Evolutionary conservation across 2,113 vertebrate genomes (phyloP).

Genomic region (Gallinago paraguaiae): DNA sequence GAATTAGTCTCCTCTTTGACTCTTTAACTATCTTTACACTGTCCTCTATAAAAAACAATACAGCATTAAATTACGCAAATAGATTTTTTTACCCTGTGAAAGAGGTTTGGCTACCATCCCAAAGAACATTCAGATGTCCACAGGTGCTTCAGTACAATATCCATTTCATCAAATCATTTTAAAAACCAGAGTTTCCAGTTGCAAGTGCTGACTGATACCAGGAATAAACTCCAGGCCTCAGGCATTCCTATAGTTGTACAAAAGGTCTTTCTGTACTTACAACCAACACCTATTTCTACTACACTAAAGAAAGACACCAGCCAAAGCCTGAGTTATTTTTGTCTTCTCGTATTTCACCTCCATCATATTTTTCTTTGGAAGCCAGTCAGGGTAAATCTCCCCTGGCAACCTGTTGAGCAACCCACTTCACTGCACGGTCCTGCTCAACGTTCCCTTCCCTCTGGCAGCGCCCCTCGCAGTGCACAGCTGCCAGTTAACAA

Average conservation of each 20-base stretch:
- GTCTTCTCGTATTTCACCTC: background rate
- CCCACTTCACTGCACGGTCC: background rate
- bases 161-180: background rate
- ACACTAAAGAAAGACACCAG: background rate
- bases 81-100: background rate
- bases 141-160: background rate
- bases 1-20: background rate
- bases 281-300: background rate
- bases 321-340: background rate
- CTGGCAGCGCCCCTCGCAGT: fast-evolving
- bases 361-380: background rate
- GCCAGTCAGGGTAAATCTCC: background rate
- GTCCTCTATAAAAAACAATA: background rate
- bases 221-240: background rate
- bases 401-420: background rate
- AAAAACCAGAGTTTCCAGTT: background rate
- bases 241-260: background rate
- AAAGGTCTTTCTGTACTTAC: background rate
- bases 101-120: background rate
- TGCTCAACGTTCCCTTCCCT: background rate
- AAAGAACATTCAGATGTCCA: background rate
- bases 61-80: background rate
- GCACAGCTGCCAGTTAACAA: background rate
- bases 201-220: background rate
- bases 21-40: background rate